Evolutionary conservation across 2,797 vertebrate genomes (phyloP).

Genomic region (Lithobates pipiens): DNA sequence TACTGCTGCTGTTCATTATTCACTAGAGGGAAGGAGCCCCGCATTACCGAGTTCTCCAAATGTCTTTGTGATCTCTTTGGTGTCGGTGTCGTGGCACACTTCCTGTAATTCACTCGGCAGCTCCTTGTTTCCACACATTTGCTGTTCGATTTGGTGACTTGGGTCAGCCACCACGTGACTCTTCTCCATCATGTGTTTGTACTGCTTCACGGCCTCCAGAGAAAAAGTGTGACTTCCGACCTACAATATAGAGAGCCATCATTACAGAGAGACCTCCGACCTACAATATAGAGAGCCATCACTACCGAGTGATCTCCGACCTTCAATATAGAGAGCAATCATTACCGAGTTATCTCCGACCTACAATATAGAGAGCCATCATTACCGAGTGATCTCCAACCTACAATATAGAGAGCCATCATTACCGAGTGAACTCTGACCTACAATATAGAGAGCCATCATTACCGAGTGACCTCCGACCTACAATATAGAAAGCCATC

Average conservation of each 20-base stretch:
- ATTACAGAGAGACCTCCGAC: not conserved
- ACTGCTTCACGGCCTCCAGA: not conserved
- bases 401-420: no score
- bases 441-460: not conserved
- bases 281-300: no score
- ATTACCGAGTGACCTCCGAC: no score
- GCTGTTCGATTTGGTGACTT: not conserved
- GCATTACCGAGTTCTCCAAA: not conserved
- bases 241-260: not conserved
- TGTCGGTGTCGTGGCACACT: not conserved
- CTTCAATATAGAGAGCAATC: no score
- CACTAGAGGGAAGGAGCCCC: no score
- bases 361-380: not conserved
- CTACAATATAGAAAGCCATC: no score
- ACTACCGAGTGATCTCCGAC: no score
- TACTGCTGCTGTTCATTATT: no score
- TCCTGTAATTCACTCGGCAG: not conserved
- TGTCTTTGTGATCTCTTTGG: not conserved
- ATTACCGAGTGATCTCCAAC: no score
- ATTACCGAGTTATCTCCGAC: not conserved
- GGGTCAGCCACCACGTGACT: not conserved
- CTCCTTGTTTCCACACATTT: not conserved
- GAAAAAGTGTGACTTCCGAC: not conserved
- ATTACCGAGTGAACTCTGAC: not conserved
- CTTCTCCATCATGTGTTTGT: not conserved